These are phyloP conservation scores for Sarcoramphus papa DNA, from an alignment of 2,797 vertebrate genomes.

Conservation along the genomic window DNA sequence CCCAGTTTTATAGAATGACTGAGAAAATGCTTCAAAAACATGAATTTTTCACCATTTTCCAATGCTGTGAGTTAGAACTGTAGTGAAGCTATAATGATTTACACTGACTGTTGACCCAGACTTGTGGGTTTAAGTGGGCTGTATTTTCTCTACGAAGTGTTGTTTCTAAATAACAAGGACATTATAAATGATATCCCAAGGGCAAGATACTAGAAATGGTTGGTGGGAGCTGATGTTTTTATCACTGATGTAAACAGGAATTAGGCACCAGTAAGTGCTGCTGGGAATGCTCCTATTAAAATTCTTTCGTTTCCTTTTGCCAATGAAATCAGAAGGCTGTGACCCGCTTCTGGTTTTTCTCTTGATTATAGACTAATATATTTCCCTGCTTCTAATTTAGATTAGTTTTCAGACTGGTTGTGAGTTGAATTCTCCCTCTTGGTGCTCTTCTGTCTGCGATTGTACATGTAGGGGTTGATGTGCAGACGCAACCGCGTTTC, in stretches of 20 bases:
- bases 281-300: background rate
- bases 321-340: background rate
- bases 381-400: background rate
- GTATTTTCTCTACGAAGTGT: conserved; percentile 35
- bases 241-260: conserved; percentile 39
- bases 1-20: background rate
- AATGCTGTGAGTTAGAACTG: background rate
- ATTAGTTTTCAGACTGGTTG: background rate
- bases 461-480: background rate
- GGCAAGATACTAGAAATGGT: conserved; percentile 39
- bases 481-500: background rate
- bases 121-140: conserved; percentile 34
- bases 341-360: background rate
- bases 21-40: background rate
- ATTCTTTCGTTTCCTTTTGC: background rate
- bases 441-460: background rate
- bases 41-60: background rate
- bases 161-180: conserved; percentile 51
- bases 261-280: conserved; percentile 20
- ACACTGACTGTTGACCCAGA: conserved; percentile 36
- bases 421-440: background rate
- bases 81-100: conserved; percentile 14
- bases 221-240: conserved; percentile 22
- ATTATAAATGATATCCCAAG: conserved; percentile 51
- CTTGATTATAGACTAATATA: background rate